Conservation (phyloP, 2,113 vertebrate genomes). For the Thalassarche chlororhynchos region DNA sequence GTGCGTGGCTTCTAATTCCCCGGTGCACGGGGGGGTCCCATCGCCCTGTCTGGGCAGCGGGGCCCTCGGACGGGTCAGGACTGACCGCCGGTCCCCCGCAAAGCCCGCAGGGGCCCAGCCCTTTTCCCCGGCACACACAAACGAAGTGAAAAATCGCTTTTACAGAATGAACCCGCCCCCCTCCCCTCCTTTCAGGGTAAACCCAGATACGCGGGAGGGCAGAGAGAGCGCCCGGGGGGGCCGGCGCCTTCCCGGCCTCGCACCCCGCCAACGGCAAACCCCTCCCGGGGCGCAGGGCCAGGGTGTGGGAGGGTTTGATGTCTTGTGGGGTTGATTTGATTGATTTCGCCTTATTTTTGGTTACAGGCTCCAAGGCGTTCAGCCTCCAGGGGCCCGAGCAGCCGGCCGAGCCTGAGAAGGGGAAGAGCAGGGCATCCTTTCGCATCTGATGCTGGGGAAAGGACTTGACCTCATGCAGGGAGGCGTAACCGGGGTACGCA, state of each 20-base stretch:
- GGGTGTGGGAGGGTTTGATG: neutral
- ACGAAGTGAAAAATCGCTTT: rapidly evolving
- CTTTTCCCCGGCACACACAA: neutral
- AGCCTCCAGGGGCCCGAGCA: neutral
- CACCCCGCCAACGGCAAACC: rapidly evolving
- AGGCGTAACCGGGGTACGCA: rapidly evolving
- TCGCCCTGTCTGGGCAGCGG: rapidly evolving
- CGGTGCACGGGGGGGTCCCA: rapidly evolving
- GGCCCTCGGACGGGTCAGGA: neutral
- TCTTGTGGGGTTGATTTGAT: rapidly evolving
- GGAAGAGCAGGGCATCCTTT: neutral
- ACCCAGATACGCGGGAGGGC: rapidly evolving
- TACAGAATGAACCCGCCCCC: rapidly evolving
- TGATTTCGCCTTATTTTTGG: neutral
- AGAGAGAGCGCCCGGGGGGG: too few relatives aligned
- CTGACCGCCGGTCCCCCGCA: rapidly evolving
- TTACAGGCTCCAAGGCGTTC: too few relatives aligned
- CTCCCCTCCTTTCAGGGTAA: neutral
- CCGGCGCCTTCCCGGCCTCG: rapidly evolving
- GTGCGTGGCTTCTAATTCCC: too few relatives aligned
- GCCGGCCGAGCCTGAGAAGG: neutral
- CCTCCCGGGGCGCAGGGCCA: neutral
- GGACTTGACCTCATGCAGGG: rapidly evolving
- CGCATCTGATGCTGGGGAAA: neutral
- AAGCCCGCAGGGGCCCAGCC: neutral